Conservation (phyloP, 2,113 vertebrate genomes). For the Natator depressus region DNA sequence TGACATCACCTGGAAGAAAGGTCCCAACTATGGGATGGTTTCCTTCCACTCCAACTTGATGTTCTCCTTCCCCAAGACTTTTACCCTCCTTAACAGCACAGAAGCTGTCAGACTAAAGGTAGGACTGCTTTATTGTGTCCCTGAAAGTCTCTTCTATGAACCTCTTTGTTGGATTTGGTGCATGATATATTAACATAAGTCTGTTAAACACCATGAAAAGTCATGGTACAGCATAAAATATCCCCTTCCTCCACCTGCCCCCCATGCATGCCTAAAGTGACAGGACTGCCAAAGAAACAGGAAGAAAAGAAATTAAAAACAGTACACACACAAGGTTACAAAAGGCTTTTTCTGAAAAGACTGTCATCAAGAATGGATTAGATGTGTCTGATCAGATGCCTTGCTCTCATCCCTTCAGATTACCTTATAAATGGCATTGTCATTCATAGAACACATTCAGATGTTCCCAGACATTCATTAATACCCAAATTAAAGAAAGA, state of each 20-base stretch:
- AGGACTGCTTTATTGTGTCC: too few species aligned
- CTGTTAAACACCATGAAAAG: not conserved
- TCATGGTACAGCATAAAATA: not conserved
- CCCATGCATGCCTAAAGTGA: not conserved
- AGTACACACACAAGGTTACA: accelerated
- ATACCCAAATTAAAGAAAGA: not conserved
- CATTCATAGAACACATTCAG: not conserved
- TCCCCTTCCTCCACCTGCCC: not conserved
- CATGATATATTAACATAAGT: not conserved
- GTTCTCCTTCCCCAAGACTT: too few species aligned
- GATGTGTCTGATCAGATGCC: not conserved
- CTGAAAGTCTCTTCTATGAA: too few species aligned
- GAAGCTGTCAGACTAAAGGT: too few species aligned
- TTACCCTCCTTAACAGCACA: too few species aligned
- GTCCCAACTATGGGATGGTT: too few species aligned
- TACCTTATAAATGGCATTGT: not conserved
- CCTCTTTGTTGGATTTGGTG: not conserved
- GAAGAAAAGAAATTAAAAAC: not conserved
- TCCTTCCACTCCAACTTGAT: too few species aligned
- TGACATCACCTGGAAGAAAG: too few species aligned
- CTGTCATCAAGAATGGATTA: not conserved
- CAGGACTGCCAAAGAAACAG: not conserved
- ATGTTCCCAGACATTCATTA: not conserved
- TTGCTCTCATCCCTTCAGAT: not conserved
- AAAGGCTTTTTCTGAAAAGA: not conserved